These are phyloP conservation scores for Drosophila nr. perissopoda DNA, from an alignment of 2,888 invertebrate genomes.

Conservation along the genomic window DNA sequence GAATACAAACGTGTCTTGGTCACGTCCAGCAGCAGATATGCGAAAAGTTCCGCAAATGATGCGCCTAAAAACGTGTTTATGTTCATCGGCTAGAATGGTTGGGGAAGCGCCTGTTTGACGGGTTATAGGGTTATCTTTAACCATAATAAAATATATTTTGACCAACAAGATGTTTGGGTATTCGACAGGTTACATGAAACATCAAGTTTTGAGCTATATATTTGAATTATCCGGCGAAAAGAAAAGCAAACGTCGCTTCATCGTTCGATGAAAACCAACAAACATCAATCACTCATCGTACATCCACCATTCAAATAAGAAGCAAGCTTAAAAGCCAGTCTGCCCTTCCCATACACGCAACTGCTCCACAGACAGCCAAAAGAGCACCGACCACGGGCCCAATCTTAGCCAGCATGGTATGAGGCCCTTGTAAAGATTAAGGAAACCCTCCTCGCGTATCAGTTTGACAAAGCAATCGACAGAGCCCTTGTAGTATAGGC, in stretches of 20 bases:
- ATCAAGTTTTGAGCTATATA: background rate
- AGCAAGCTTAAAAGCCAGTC: conserved; percentile 55
- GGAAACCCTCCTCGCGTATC: conserved; percentile 91
- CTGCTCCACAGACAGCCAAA: conserved; percentile 96
- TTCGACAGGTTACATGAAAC: background rate
- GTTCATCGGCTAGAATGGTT: background rate
- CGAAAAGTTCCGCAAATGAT: conserved; percentile 22
- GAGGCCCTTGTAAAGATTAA: conserved; percentile 95
- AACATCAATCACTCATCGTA: background rate
- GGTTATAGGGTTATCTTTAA: background rate
- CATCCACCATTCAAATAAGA: background rate
- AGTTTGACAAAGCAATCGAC: conserved; percentile 93
- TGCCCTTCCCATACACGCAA: conserved; percentile 88
- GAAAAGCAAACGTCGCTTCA: background rate
- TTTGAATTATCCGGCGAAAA: background rate
- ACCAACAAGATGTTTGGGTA: background rate
- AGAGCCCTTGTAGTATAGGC: conserved; percentile 91
- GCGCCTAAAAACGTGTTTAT: conserved; percentile 22
- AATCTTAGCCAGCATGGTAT: conserved; percentile 95
- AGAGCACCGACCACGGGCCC: conserved; percentile 96
- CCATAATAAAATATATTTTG: conserved; percentile 8
- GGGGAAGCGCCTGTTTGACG: background rate
- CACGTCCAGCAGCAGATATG: conserved; percentile 39
- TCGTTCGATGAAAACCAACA: background rate
- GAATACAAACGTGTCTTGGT: conserved; percentile 29